phyloP scores from a whole-genome alignment of 2,113 vertebrate species.

The Muscicapa adusta region DNA sequence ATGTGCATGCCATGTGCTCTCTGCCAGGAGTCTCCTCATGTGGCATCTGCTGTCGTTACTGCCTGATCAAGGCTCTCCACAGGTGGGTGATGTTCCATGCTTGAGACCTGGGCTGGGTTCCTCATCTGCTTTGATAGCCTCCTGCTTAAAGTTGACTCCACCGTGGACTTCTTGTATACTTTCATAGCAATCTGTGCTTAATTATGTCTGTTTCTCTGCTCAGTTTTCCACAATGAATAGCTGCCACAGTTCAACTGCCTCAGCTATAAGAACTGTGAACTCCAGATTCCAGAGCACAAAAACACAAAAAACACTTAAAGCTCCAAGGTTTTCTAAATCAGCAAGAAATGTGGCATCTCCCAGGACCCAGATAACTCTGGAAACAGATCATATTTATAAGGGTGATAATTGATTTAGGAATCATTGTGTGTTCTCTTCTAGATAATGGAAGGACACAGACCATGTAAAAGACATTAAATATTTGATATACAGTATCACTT shows the following conservation, averaged over 20 bases:
- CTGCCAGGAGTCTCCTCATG: fast-evolving
- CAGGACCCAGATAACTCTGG: background rate
- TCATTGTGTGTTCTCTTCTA: background rate
- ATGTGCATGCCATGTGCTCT: fast-evolving
- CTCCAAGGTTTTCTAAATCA: background rate
- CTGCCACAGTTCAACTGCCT: background rate
- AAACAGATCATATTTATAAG: background rate
- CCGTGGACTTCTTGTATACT: background rate
- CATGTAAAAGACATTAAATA: background rate
- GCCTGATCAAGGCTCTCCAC: fast-evolving
- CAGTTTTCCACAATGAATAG: fast-evolving
- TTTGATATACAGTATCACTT: background rate
- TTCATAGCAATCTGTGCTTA: background rate
- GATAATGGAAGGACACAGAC: background rate
- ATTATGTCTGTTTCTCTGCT: fast-evolving
- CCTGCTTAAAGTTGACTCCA: background rate
- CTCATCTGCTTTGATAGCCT: fast-evolving
- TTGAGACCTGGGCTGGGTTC: background rate
- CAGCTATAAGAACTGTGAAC: background rate
- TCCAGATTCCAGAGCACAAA: background rate
- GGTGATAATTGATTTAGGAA: background rate
- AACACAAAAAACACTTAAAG: background rate
- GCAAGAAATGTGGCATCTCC: background rate
- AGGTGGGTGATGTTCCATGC: fast-evolving
- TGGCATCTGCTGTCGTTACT: fast-evolving